These are phyloP conservation scores for Pipistrellus pygmaeus DNA, from an alignment of 2,797 vertebrate species.

Conservation along the genomic window DNA sequence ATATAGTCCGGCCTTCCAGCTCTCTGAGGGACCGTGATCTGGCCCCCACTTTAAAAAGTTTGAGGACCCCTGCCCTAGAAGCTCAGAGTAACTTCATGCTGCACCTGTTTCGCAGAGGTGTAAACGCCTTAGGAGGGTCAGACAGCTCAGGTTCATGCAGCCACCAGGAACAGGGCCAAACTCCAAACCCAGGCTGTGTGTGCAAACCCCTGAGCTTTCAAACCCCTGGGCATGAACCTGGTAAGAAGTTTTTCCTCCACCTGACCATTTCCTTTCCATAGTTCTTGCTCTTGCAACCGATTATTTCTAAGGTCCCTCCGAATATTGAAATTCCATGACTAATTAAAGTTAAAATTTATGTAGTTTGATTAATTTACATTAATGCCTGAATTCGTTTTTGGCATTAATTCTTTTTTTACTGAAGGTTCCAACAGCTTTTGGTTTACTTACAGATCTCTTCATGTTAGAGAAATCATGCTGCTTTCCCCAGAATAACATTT, in stretches of 20 bases:
- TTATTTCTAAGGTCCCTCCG: slow-evolving; percentile 53
- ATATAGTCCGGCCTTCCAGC: too few relatives aligned
- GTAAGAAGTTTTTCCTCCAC: neutral
- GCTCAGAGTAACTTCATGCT: neutral
- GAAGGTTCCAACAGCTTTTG: slow-evolving; percentile 44
- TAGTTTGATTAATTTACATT: slow-evolving; percentile 60
- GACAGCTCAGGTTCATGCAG: neutral
- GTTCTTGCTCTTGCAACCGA: slow-evolving; percentile 56
- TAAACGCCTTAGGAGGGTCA: neutral
- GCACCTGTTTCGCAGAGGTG: neutral
- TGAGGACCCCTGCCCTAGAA: too few relatives aligned
- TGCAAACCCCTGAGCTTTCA: neutral
- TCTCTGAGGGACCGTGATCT: too few relatives aligned
- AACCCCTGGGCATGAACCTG: neutral
- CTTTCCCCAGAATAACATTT: slow-evolving; percentile 69
- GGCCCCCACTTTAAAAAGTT: too few relatives aligned
- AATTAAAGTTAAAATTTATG: slow-evolving; percentile 64
- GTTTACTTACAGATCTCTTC: slow-evolving; percentile 62
- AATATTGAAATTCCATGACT: slow-evolving; percentile 52
- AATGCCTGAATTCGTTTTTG: slow-evolving; percentile 40
- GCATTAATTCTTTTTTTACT: slow-evolving; percentile 26
- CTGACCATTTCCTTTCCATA: slow-evolving; percentile 45
- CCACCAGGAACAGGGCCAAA: neutral
- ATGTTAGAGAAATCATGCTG: slow-evolving; percentile 35
- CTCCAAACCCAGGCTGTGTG: neutral